phyloP scores from a whole-genome alignment of 2,797 vertebrate species.

The Neomorphus geoffroyi region DNA sequence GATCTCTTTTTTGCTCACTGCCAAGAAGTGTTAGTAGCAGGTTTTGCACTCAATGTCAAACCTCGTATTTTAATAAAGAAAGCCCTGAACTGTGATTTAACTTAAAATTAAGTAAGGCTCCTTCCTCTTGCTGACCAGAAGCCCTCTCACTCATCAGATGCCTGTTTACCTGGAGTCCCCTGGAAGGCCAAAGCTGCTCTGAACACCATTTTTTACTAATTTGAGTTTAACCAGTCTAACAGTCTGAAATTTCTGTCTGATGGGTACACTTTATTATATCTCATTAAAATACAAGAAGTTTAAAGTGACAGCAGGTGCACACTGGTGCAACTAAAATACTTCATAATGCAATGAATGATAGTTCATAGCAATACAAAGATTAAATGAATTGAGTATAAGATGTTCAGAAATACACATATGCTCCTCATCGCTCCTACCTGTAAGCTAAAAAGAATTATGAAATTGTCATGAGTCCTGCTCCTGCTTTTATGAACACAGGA shows the following conservation, averaged over 20 bases:
- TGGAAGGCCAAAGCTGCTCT: neutral
- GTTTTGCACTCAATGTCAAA: neutral
- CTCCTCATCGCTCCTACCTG: neutral
- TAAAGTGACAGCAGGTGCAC: neutral
- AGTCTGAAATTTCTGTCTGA: neutral
- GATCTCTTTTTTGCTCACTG: neutral
- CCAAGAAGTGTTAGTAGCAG: neutral
- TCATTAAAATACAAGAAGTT: neutral
- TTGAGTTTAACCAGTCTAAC: neutral
- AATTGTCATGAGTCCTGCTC: neutral
- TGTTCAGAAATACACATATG: neutral
- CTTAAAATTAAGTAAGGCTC: neutral
- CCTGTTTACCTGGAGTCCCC: neutral
- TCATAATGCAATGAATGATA: accelerated
- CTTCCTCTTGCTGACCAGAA: neutral
- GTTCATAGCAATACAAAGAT: neutral
- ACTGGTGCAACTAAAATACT: neutral
- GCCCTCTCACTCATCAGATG: neutral
- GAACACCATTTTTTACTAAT: neutral
- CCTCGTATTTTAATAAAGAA: neutral
- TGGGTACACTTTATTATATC: neutral
- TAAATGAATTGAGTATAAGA: neutral
- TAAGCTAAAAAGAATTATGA: neutral
- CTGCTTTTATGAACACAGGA: neutral
- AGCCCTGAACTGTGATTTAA: neutral